Base-by-base conservation (phyloP, 2,888 invertebrate genomes). In the Drosophila cognata region DNA sequence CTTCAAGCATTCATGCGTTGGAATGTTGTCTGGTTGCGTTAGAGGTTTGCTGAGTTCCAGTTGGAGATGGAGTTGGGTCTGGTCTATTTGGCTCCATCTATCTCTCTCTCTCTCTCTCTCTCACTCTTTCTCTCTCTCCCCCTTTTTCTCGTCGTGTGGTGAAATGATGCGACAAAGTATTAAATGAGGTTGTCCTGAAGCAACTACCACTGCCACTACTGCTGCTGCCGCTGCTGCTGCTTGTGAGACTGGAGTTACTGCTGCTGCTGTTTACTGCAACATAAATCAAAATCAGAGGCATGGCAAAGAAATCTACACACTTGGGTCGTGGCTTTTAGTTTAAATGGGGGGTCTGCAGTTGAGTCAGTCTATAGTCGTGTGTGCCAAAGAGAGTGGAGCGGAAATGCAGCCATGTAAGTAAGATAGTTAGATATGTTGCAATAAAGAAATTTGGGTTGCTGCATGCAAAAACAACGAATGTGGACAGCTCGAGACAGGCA, bases 131-230 rank as follows among this genome's bases (percentile, higher is more conserved):
- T 7, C 18, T 10, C 28, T 28, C 2, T 16, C 25, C 8, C 1
- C 18, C 43, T 28, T 10, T 21, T 50, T 41, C 50, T 25, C 13
- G 18, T 29, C 67, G 70, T 81, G 63, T 69, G 77, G 82, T 77
- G 78, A 86, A 87, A 86, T 88, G 88, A 87, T 88, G 86, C 87
- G 87, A 84, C 88, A 88, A 86, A 88, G 86, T 82, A 88, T 82
- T 79, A 86, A 88, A 84, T 86, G 82, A 84, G 88, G 86, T 85
- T 83, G 83, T 72, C 77, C 71, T 59, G 13, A 56, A 56, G 78
- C 74, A 68, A 76, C 60, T 60, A 63, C 62, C 48, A 43, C 55
- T 59, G 62, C 78, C 58, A 50, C 66, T 25, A 35, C 67, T 71
- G 59, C 74, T 74, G 68, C 77, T 74, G 74, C 36, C 7, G 7